These are phyloP conservation scores for Isotomurus palustris DNA, from an alignment of 2,888 invertebrate species.

Conservation along the genomic window DNA sequence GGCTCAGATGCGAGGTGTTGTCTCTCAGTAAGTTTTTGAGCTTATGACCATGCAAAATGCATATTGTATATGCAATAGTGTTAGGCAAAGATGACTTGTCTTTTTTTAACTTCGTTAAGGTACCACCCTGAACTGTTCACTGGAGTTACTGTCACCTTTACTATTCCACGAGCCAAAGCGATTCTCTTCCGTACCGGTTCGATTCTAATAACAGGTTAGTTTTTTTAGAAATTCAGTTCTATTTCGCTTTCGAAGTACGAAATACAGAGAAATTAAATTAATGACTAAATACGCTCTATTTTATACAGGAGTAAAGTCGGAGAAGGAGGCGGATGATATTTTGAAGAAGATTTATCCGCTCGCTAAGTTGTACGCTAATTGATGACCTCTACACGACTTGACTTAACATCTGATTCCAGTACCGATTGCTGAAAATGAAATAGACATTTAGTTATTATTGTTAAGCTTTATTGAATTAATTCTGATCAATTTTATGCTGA, in stretches of 20 bases:
- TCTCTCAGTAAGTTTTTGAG: neutral
- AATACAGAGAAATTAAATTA: no score
- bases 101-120: constrained; percentile 49
- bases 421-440: constrained; percentile 50
- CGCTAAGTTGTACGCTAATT: no score
- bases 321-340: no score
- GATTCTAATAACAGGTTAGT: constrained; percentile 58
- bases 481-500: neutral
- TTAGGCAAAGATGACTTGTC: neutral
- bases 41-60: no score
- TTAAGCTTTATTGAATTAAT: neutral
- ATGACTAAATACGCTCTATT: no score
- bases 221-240: no score
- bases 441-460: neutral
- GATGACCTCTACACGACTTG: no score
- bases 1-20: no score
- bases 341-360: no score
- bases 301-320: no score
- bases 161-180: constrained; percentile 58
- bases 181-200: constrained; percentile 61
- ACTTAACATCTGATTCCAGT: constrained; percentile 56
- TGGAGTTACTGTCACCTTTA: constrained; percentile 60
- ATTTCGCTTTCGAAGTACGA: no score
- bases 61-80: neutral
- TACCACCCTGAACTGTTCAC: constrained; percentile 62